Evolutionary conservation across 2,888 invertebrate species (phyloP).

Genomic region (Drosophila picticornis): DNA sequence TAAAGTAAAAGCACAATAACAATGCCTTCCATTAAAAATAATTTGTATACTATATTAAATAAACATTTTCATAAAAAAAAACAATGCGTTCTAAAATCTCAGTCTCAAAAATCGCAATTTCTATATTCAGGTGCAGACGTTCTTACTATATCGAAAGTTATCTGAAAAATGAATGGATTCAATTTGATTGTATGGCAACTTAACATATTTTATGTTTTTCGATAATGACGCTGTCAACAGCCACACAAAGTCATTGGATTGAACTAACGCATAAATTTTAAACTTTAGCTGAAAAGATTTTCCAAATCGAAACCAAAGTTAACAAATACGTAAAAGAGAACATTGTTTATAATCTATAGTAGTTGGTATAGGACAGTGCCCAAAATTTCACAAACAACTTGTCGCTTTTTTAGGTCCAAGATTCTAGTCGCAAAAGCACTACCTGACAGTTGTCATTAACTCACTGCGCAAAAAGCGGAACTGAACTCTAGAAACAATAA

Average conservation of each 20-base stretch:
- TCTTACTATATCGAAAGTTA: neutral
- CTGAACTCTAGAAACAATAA: slow-evolving; percentile 26
- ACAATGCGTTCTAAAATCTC: neutral
- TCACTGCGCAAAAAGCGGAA: slow-evolving; percentile 66
- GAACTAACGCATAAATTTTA: slow-evolving; percentile 21
- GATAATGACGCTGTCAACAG: slow-evolving; percentile 10
- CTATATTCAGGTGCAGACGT: slow-evolving; percentile 11
- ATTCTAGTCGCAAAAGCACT: slow-evolving; percentile 35
- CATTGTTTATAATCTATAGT: slow-evolving; percentile 12
- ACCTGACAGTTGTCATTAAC: slow-evolving; percentile 75
- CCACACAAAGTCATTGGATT: slow-evolving; percentile 17
- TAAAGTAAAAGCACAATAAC: slow-evolving; percentile 49
- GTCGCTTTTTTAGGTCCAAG: slow-evolving; percentile 40
- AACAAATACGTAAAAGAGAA: slow-evolving; percentile 13
- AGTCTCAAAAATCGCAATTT: too few relatives aligned
- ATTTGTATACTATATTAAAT: slow-evolving; percentile 38
- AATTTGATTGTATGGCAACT: slow-evolving; percentile 4
- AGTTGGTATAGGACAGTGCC: slow-evolving; percentile 17
- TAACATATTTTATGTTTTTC: neutral
- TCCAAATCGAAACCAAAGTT: slow-evolving; percentile 8
- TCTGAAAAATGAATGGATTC: slow-evolving; percentile 15
- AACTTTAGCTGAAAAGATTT: slow-evolving; percentile 3
- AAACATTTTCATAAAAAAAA: slow-evolving; percentile 18
- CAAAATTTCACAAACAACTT: slow-evolving; percentile 54
- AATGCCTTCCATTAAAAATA: slow-evolving; percentile 57